Evolutionary conservation across 2,113 vertebrate genomes (phyloP).

Genomic region (Ciconia boyciana): DNA sequence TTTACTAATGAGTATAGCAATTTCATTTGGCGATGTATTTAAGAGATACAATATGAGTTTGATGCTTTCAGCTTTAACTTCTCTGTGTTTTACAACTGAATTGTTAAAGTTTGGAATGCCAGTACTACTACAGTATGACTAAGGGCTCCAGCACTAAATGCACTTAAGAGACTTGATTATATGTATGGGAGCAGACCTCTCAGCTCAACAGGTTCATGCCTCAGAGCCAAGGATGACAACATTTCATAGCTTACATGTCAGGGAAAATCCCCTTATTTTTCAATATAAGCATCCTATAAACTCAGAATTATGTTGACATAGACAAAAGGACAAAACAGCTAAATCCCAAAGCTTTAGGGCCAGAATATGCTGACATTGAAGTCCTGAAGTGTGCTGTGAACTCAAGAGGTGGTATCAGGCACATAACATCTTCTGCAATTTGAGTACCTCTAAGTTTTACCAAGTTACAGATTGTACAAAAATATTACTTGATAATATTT

Average conservation of each 20-base stretch:
- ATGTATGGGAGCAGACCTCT: background rate
- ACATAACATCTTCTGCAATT: background rate
- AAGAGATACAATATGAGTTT: background rate
- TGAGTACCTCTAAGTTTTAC: background rate
- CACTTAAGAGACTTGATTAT: background rate
- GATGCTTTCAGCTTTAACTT: background rate
- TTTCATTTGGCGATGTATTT: background rate
- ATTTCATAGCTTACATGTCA: background rate
- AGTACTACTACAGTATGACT: background rate
- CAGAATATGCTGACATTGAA: background rate
- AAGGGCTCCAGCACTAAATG: background rate
- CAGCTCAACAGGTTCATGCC: background rate
- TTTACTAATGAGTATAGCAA: background rate
- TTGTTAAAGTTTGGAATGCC: background rate
- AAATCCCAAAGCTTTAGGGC: background rate
- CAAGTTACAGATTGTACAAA: background rate
- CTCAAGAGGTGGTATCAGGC: background rate
- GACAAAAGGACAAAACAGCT: background rate
- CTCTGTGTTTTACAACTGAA: background rate
- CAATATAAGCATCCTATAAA: background rate
- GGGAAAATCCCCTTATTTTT: background rate
- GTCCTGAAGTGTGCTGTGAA: background rate
- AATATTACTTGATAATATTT: background rate
- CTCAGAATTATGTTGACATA: background rate
- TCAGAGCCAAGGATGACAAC: background rate